These are phyloP conservation scores for Selenia dentaria DNA, from an alignment of 2,888 invertebrate species.

Conservation along the genomic window DNA sequence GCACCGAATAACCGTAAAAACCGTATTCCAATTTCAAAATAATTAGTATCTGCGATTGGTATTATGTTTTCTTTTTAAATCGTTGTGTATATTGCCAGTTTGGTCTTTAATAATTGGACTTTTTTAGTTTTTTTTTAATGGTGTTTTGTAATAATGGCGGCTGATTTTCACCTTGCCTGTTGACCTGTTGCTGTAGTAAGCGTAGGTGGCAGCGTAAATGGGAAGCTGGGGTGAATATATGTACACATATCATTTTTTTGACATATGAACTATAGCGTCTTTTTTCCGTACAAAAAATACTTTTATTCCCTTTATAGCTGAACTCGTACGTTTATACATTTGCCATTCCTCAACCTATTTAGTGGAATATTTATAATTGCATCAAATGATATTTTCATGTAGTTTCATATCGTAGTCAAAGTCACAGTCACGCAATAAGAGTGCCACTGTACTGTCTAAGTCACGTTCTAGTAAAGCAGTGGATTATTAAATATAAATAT, in stretches of 20 bases:
- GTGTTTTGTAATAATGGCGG: slow-evolving; percentile 19
- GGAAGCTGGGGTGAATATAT: slow-evolving; percentile 1
- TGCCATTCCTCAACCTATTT: no score
- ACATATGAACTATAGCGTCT: no score
- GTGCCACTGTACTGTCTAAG: no score
- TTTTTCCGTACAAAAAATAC: no score
- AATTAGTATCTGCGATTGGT: neutral
- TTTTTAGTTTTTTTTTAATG: neutral
- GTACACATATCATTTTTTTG: neutral
- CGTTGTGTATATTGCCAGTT: slow-evolving; percentile 21
- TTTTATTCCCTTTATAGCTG: no score
- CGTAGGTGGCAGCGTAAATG: slow-evolving; percentile 14
- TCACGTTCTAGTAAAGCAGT: no score
- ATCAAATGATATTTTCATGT: no score
- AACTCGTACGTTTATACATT: no score
- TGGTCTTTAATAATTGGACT: neutral
- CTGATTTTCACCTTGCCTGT: neutral
- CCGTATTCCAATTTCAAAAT: slow-evolving; percentile 6
- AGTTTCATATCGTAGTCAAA: no score
- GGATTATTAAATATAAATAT: no score
- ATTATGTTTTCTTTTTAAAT: slow-evolving; percentile 1
- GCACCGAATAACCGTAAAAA: slow-evolving; percentile 1
- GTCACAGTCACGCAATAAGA: no score
- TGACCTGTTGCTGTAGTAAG: slow-evolving; percentile 24
- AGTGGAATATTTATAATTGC: no score